Evolutionary conservation across 2,888 invertebrate genomes (phyloP).

Genomic region (Caenorhabditis sp.): DNA sequence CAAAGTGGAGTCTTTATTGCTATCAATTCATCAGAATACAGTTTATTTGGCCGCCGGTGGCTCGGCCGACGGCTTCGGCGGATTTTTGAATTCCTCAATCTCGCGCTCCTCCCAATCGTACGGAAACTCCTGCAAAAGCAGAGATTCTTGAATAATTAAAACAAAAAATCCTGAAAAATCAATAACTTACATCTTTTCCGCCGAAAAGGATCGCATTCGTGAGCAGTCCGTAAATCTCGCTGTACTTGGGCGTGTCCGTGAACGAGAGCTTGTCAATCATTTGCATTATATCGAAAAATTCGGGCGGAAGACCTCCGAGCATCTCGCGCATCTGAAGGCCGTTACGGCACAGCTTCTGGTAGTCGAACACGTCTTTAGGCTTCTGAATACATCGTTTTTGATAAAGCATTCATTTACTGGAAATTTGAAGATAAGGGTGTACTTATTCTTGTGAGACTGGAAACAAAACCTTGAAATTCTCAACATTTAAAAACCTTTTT

Average conservation of each 20-base stretch:
- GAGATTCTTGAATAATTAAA: no score
- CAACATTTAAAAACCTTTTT: no score
- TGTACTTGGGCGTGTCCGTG: constrained; percentile 64
- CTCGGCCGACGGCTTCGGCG: constrained; percentile 15
- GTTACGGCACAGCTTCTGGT: constrained; percentile 57
- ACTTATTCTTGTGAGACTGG: no score
- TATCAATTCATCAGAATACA: no score
- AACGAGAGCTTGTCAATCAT: constrained; percentile 61
- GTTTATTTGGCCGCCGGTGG: neutral
- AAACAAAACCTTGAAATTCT: no score
- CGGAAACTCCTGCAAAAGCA: constrained; percentile 65
- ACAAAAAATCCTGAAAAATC: neutral
- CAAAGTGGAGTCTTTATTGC: no score
- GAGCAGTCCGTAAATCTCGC: constrained; percentile 58
- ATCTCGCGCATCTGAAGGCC: constrained; percentile 61
- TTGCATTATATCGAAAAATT: constrained; percentile 62
- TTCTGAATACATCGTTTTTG: constrained; percentile 27
- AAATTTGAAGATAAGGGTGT: no score
- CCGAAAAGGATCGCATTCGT: constrained; percentile 57
- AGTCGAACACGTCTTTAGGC: constrained; percentile 62
- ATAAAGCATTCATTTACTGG: no score
- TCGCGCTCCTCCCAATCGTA: constrained; percentile 66
- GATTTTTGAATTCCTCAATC: constrained; percentile 56
- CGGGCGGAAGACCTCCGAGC: constrained; percentile 62
- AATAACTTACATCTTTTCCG: constrained; percentile 31